These are phyloP conservation scores for Hexactinellida sp. DNA, from an alignment of 37 sponge, comb jelly and placozoan species.

Conservation along the genomic window DNA sequence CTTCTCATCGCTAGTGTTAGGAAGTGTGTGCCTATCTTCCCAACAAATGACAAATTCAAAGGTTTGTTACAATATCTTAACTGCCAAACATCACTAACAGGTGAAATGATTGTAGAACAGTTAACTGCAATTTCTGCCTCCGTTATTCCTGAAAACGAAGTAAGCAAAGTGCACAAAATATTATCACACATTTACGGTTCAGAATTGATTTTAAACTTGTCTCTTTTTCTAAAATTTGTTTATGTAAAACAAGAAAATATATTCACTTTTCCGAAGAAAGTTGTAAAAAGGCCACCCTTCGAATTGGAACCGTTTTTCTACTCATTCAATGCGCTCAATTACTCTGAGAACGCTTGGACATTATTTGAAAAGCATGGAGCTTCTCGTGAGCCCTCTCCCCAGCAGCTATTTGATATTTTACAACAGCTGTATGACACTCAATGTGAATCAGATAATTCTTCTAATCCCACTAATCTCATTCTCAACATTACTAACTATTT, in stretches of 20 bases:
- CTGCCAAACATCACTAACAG: not conserved
- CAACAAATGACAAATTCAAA: not conserved
- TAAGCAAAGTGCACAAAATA: not conserved
- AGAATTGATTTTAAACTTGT: not conserved
- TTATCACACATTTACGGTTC: not conserved
- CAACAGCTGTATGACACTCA: not conserved
- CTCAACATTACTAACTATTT: not conserved
- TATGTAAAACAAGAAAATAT: not conserved
- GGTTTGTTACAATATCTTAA: not conserved
- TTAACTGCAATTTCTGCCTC: not conserved
- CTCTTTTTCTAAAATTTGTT: not conserved
- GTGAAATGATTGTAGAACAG: not conserved
- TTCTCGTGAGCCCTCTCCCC: not conserved
- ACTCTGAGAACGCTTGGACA: not conserved
- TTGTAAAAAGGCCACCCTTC: not conserved
- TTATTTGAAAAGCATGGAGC: not conserved
- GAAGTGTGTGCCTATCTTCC: not conserved
- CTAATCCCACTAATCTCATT: not conserved
- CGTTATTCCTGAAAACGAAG: not conserved
- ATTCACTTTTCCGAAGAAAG: not conserved
- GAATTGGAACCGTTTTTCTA: not conserved
- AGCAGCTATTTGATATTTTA: not conserved
- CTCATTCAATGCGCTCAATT: not conserved
- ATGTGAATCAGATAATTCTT: not conserved
- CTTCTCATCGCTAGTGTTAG: not conserved